phyloP scores from a whole-genome alignment of 37 sponge, comb jelly and placozoan genomes.

The Aphrocallistes beatrix region DNA sequence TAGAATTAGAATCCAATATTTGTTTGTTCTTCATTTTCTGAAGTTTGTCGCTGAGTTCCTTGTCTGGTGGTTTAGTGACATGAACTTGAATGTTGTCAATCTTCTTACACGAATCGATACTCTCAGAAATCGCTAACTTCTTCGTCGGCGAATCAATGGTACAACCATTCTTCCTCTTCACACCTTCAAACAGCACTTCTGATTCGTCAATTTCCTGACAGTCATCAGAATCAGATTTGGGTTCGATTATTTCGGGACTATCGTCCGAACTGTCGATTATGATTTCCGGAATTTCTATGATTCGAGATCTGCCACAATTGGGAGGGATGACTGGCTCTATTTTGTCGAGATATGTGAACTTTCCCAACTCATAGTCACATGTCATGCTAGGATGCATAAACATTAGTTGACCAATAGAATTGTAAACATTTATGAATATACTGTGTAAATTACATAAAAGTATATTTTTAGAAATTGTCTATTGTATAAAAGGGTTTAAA shows the following conservation, averaged over 20 bases:
- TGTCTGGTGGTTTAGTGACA: background rate
- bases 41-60: background rate
- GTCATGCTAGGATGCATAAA: background rate
- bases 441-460: background rate
- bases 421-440: background rate
- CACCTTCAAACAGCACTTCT: too few relatives aligned
- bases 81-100: background rate
- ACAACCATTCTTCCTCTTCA: background rate
- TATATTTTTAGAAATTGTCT: background rate
- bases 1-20: too few relatives aligned
- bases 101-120: background rate
- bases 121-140: background rate
- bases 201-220: too few relatives aligned
- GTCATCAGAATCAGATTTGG: too few relatives aligned
- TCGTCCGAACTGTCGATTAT: too few relatives aligned
- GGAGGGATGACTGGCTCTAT: background rate
- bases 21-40: background rate
- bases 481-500: background rate
- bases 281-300: background rate
- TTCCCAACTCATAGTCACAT: constrained; percentile 8
- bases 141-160: background rate
- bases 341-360: background rate
- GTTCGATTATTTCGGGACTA: too few relatives aligned
- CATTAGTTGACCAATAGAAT: background rate
- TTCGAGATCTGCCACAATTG: background rate